Evolutionary conservation across 1,140 invertebrate genomes (phyloP).

Genomic region (Streblospio benedicti): DNA sequence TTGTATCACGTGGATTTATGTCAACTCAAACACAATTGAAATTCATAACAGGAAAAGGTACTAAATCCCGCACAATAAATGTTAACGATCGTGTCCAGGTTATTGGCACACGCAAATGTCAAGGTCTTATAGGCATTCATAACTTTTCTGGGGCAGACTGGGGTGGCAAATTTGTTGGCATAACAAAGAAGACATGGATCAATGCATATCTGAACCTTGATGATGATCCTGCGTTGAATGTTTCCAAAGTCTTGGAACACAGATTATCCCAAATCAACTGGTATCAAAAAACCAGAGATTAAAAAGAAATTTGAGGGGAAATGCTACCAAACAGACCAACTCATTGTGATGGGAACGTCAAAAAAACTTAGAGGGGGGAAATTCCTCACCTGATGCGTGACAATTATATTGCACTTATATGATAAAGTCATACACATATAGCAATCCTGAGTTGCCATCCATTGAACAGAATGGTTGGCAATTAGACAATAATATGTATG

Average conservation of each 20-base stretch:
- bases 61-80: background rate
- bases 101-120: background rate
- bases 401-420: too few relatives aligned
- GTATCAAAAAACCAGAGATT: background rate
- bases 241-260: background rate
- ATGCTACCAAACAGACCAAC: background rate
- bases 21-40: background rate
- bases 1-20: background rate
- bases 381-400: too few relatives aligned
- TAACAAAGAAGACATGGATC: conserved; percentile 4
- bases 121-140: background rate
- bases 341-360: background rate
- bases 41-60: background rate
- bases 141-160: background rate
- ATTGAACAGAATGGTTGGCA: too few relatives aligned
- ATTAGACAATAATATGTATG: too few relatives aligned
- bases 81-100: background rate
- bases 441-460: too few relatives aligned
- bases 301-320: background rate
- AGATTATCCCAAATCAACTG: background rate
- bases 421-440: too few relatives aligned
- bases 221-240: conserved; percentile 1
- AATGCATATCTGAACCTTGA: background rate
- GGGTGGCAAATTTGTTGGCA: conserved; percentile 4
- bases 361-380: background rate